Conservation (phyloP, 2,888 invertebrate genomes). For the Pycnomerus fuliginosus region DNA sequence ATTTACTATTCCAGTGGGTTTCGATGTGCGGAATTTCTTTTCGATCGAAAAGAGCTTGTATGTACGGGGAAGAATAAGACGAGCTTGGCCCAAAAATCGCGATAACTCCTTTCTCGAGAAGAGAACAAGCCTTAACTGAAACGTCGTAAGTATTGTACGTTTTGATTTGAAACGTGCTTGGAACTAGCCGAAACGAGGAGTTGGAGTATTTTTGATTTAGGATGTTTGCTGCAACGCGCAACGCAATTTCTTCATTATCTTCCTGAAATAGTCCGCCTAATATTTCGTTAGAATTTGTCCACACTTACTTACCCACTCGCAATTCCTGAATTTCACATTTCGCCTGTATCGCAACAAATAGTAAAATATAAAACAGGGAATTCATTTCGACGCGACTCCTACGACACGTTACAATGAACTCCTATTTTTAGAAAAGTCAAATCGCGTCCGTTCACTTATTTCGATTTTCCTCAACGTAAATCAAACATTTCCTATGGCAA, state of each 20-base stretch:
- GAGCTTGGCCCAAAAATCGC: slow-evolving; percentile 29
- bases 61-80: slow-evolving; percentile 22
- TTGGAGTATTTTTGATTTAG: slow-evolving; percentile 27
- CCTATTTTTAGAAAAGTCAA: too few relatives aligned
- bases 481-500: too few relatives aligned
- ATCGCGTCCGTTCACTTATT: too few relatives aligned
- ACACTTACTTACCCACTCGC: slow-evolving; percentile 7
- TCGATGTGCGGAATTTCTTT: slow-evolving; percentile 41
- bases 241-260: slow-evolving; percentile 30
- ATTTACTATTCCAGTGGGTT: slow-evolving; percentile 29
- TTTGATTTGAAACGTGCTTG: slow-evolving; percentile 23
- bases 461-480: too few relatives aligned
- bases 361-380: too few relatives aligned
- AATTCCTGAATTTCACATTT: slow-evolving; percentile 1
- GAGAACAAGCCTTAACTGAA: slow-evolving; percentile 22
- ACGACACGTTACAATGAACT: too few relatives aligned
- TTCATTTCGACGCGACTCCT: too few relatives aligned
- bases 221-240: slow-evolving; percentile 29
- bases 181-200: slow-evolving; percentile 26
- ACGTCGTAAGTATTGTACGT: slow-evolving; percentile 29
- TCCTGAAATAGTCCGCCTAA: slow-evolving; percentile 36
- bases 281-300: neutral
- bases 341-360: too few relatives aligned
- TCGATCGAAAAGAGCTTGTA: slow-evolving; percentile 22
- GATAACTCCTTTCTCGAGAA: slow-evolving; percentile 22